Base-by-base conservation (phyloP, 2,113 vertebrate species). In the Mobula birostris region DNA sequence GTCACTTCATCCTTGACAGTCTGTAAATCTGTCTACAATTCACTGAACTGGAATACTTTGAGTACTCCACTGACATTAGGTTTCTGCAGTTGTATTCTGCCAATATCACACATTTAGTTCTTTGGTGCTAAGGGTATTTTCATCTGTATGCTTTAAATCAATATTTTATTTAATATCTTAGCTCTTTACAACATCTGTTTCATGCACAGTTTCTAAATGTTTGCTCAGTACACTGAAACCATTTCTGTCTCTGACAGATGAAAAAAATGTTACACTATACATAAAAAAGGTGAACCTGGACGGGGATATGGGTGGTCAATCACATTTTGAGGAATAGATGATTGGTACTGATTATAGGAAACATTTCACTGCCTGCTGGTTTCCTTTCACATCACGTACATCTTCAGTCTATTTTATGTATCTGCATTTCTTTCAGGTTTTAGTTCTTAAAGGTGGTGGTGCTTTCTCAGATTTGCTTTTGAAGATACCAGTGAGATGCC, bases 361-460 rank as follows among this genome's bases (percentile, higher is more conserved):
- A 79, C n/a, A 79, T n/a, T n/a, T 15, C 14, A 66, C 61, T 66
- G n/a, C 17, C 58, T 68, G 14, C 56, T 29, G 83, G 11, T 87
- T 88, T 29, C 5, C 29, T 15, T 17, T 88, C 29, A 66, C 58
- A 32, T 61, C 56, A 61, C 61, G 27, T n/a, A n/a, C 17, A 63
- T 7, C 61, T 63, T 88, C 12, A 15, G 61, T 66, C 29, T 63
- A 66, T 66, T 88, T 88, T 11, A 63, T n/a, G 24, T 66, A 15
- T 82, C 48, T 63, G 17, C 85, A 19, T 21, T 32, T 63, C 17
- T 82, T 85, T 21, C 82, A 66, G 2, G 17, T 12, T 88, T 32
- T 48, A 12, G 27, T 61, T 93, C 40, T 95, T 96, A 88, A 94
- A 99, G 98, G 98, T 99, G 95, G 99, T 61, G 1, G 82, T 58